Percentiles rank a stretch among this genome's conserved stretches.
Evolutionary conservation across 2,797 vertebrate species (phyloP).

Genomic region (Etheostoma perlongum): DNA sequence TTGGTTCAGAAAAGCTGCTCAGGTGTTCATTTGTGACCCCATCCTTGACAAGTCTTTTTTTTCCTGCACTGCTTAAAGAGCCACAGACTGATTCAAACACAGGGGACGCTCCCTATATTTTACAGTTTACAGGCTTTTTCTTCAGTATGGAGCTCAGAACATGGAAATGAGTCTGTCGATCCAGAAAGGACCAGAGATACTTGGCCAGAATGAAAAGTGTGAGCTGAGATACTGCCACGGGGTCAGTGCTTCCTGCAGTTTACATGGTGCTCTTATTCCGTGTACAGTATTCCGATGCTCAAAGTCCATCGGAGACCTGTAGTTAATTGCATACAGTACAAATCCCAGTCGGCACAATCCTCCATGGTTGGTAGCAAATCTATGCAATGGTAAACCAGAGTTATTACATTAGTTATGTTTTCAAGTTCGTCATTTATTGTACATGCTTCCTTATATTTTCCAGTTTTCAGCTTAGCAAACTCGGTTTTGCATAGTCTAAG

Average conservation of each 20-base stretch:
- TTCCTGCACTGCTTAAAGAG: constrained; percentile 11
- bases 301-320: constrained; percentile 57
- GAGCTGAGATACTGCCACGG: constrained; percentile 49
- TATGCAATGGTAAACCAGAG: no score
- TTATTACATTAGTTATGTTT: no score
- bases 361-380: no score
- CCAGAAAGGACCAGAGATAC: constrained; percentile 46
- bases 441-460: no score
- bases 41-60: constrained; percentile 28
- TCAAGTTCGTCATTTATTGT: no score
- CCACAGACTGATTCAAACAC: constrained; percentile 26
- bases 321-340: constrained; percentile 54
- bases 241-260: constrained; percentile 51
- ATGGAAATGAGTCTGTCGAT: constrained; percentile 49
- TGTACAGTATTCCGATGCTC: constrained; percentile 53
- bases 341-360: constrained; percentile 13
- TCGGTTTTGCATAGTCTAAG: no score
- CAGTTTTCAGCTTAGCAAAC: no score
- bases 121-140: constrained; percentile 25
- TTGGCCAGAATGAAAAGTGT: constrained; percentile 59
- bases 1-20: constrained; percentile 35
- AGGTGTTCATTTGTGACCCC: constrained; percentile 39
- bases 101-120: constrained; percentile 6
- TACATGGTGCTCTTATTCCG: constrained; percentile 45
- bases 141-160: constrained; percentile 14